These are phyloP conservation scores for Agelas oroides DNA, from an alignment of 37 sponge, comb jelly and placozoan species.

Conservation along the genomic window DNA sequence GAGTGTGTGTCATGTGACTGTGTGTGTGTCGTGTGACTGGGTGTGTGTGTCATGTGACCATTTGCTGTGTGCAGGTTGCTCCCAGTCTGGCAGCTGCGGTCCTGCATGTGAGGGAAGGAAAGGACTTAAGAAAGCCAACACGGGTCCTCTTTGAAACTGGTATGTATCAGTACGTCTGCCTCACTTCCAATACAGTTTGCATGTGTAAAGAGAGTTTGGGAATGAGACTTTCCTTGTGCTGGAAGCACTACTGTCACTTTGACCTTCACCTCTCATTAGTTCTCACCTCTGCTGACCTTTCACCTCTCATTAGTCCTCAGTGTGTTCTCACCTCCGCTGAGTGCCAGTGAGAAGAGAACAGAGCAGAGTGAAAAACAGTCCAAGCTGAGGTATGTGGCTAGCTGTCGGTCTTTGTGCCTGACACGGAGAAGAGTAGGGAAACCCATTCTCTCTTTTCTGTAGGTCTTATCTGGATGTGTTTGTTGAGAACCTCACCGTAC, in stretches of 20 bases:
- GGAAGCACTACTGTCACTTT: neutral
- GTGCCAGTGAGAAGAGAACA: conserved; percentile 2
- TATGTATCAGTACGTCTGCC: conserved; percentile 2
- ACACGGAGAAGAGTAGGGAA: too few species aligned
- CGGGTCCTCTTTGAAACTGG: conserved; percentile 81
- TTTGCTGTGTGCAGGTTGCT: conserved; percentile 32
- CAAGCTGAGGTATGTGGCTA: conserved; percentile 27
- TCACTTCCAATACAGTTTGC: neutral
- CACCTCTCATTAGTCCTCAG: conserved; percentile 22
- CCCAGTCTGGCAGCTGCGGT: conserved; percentile 62
- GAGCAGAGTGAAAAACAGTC: conserved; percentile 34
- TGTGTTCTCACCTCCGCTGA: conserved; percentile 44
- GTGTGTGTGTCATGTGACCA: neutral
- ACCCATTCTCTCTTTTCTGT: neutral
- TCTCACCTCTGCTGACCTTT: conserved; percentile 35
- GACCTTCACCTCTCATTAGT: conserved; percentile 4
- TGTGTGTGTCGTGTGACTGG: neutral
- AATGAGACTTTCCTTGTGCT: too few species aligned
- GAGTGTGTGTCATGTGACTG: neutral
- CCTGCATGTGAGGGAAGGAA: conserved; percentile 34
- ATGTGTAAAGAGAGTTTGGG: neutral
- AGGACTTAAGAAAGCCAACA: conserved; percentile 57
- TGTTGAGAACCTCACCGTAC: conserved; percentile 48
- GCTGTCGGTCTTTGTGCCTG: too few species aligned
- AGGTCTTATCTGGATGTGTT: conserved; percentile 62